phyloP scores from a whole-genome alignment of 2,888 invertebrate genomes.

The Phaedon cochleariae region DNA sequence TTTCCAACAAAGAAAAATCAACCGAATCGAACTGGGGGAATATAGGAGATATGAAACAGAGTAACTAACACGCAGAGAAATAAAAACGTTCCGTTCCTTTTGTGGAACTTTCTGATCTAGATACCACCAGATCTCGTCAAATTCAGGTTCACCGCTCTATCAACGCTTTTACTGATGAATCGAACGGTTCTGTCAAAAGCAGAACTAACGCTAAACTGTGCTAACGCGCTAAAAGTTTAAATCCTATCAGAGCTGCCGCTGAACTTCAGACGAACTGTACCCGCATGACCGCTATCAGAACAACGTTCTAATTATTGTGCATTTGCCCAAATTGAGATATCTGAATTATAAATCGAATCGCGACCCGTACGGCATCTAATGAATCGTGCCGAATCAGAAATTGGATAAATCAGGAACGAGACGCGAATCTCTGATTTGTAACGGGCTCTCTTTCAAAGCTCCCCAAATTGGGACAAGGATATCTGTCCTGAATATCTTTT shows the following conservation, averaged over 20 bases:
- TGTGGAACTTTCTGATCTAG: not conserved
- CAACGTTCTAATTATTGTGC: not conserved
- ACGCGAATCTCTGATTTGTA: not conserved
- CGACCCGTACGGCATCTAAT: not conserved
- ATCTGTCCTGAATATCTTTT: no score
- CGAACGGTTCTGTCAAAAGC: not conserved
- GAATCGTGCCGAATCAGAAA: not conserved
- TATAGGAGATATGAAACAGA: no score
- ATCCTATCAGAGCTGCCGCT: not conserved
- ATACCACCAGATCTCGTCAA: no score
- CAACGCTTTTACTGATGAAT: not conserved
- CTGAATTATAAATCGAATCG: not conserved
- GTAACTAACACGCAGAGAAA: no score
- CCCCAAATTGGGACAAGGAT: not conserved
- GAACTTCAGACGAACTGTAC: not conserved
- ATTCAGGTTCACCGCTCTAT: no score
- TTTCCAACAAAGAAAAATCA: no score
- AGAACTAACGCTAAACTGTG: not conserved
- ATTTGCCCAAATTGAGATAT: not conserved
- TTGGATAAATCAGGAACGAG: not conserved
- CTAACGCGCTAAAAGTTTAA: not conserved
- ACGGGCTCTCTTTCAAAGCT: not conserved
- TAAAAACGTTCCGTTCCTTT: no score
- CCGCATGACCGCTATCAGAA: not conserved
- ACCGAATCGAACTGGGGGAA: no score